Conservation (phyloP, 2,113 vertebrate genomes). For the Tichodroma muraria region DNA sequence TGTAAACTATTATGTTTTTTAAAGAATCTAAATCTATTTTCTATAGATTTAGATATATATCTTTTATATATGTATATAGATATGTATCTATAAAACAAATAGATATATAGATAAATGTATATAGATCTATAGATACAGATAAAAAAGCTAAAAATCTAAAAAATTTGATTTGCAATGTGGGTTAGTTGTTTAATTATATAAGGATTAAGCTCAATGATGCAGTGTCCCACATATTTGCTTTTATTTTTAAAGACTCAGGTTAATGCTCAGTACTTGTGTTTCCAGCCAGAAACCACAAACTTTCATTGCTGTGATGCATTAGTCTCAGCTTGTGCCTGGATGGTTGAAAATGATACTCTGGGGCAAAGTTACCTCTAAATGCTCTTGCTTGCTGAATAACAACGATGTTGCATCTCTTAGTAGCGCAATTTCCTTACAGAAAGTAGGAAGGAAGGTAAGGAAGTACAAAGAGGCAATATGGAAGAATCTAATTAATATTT, state of each 20-base stretch:
- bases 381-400: background rate
- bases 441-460: background rate
- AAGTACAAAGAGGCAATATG: background rate
- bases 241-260: background rate
- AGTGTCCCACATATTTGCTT: background rate
- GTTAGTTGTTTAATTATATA: background rate
- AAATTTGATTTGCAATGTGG: background rate
- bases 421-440: background rate
- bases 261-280: background rate
- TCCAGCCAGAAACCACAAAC: background rate
- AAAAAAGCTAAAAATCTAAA: background rate
- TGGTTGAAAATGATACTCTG: background rate
- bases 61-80: background rate
- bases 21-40: background rate
- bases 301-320: background rate
- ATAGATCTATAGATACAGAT: background rate
- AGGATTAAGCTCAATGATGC: background rate
- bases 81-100: background rate
- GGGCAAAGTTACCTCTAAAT: constrained; percentile 22
- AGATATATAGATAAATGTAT: background rate
- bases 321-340: background rate
- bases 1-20: background rate
- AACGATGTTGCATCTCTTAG: background rate
- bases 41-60: background rate
- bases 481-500: background rate